phyloP scores from a whole-genome alignment of 2,797 vertebrate species.

The Sphaeramia orbicularis region DNA sequence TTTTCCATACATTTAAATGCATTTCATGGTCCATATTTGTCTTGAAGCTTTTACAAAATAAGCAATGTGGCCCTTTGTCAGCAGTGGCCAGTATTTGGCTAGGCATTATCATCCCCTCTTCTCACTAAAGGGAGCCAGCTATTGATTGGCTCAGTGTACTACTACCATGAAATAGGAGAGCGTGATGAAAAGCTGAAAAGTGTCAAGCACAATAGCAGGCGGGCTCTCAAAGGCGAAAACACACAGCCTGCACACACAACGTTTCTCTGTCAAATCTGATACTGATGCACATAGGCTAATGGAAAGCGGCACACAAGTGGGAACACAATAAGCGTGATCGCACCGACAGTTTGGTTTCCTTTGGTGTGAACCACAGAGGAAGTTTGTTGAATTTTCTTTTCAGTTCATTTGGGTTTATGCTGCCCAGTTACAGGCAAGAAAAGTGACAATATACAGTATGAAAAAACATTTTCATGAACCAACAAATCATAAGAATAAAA shows the following conservation, averaged over 20 bases:
- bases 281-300: slow-evolving; percentile 28
- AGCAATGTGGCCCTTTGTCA: slow-evolving; percentile 1
- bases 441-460: background rate
- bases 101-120: slow-evolving; percentile 11
- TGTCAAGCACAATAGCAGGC: slow-evolving; percentile 53
- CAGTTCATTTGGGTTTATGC: slow-evolving; percentile 37
- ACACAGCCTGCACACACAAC: slow-evolving; percentile 33
- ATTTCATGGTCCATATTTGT: background rate
- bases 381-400: slow-evolving; percentile 14
- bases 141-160: slow-evolving; percentile 62
- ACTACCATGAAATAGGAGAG: slow-evolving; percentile 70
- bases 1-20: no score
- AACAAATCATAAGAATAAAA: background rate
- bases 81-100: background rate
- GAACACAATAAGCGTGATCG: slow-evolving; percentile 40
- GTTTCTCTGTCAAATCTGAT: slow-evolving; percentile 42
- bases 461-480: background rate
- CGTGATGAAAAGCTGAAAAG: slow-evolving; percentile 61
- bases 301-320: slow-evolving; percentile 29
- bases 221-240: slow-evolving; percentile 7
- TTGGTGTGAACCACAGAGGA: slow-evolving; percentile 8
- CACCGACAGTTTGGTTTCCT: slow-evolving; percentile 28
- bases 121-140: slow-evolving; percentile 46
- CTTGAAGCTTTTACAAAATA: background rate
- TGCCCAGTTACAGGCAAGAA: slow-evolving; percentile 14